Percentiles rank a stretch among this genome's conserved stretches.
Conservation (phyloP, 2,113 vertebrate species). For the Grus americana region DNA sequence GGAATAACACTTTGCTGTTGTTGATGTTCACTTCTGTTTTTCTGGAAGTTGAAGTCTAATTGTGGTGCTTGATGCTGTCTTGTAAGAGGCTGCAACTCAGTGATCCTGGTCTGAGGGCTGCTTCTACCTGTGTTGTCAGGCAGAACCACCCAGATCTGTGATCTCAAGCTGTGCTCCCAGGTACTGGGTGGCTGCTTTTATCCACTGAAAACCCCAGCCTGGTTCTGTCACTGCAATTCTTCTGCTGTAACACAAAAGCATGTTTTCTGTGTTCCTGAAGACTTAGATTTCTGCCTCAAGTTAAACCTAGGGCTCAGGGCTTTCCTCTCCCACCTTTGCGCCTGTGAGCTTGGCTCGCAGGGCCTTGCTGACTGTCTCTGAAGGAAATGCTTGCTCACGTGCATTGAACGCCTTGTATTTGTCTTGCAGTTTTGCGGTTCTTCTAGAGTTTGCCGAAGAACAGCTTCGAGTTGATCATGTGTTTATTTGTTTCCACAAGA, state of each 20-base stretch:
- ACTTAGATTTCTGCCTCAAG: neutral
- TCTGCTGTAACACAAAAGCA: neutral
- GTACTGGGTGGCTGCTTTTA: neutral
- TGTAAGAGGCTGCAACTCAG: neutral
- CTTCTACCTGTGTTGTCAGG: neutral
- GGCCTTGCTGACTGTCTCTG: rapidly evolving
- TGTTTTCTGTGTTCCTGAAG: neutral
- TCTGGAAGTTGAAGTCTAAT: neutral
- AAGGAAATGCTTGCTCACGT: rapidly evolving
- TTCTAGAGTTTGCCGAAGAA: conserved; percentile 96
- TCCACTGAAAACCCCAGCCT: neutral
- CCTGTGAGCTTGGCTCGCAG: neutral
- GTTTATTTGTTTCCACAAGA: conserved; percentile 97
- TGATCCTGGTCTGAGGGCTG: neutral
- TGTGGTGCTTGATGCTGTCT: neutral
- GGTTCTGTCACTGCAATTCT: neutral
- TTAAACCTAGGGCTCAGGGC: neutral
- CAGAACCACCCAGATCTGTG: neutral
- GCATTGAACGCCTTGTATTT: neutral
- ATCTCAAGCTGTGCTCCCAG: neutral
- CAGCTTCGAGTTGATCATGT: conserved; percentile 89
- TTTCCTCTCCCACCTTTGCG: neutral
- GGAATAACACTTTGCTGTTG: no score
- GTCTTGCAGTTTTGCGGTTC: conserved; percentile 84
- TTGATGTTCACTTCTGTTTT: neutral